A percentile compares a stretch with the other conserved stretches of the same genome.
These are phyloP conservation scores for Parapristionchus giblindavisi DNA, from an alignment of 2,888 invertebrate species.

Conservation along the genomic window DNA sequence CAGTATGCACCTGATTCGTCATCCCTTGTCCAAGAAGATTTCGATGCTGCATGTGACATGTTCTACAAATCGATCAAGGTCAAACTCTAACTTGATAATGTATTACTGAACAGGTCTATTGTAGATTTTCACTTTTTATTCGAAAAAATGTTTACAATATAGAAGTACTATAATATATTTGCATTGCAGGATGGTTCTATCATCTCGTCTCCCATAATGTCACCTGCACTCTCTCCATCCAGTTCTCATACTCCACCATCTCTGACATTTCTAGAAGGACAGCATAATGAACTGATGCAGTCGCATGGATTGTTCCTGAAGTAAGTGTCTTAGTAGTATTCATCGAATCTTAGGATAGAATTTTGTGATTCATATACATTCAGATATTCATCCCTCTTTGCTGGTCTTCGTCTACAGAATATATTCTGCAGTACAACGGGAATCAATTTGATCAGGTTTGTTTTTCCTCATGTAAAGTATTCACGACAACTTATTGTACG, in stretches of 20 bases:
- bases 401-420: conserved; percentile 44
- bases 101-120: background rate
- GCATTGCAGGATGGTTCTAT: conserved; percentile 4
- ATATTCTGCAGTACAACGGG: background rate
- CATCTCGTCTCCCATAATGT: background rate
- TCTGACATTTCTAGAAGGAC: background rate
- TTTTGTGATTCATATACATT: conserved; percentile 5
- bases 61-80: background rate
- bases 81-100: background rate
- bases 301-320: conserved; percentile 14
- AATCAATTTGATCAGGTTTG: conserved; percentile 23
- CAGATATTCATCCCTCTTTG: conserved; percentile 44
- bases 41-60: background rate
- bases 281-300: background rate
- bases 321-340: background rate
- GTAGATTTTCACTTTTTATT: background rate
- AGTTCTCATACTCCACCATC: background rate
- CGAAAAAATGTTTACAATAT: background rate
- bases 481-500: background rate
- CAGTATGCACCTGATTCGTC: background rate
- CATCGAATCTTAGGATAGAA: background rate
- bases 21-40: background rate
- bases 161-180: background rate
- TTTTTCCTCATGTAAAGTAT: background rate
- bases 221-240: background rate